Evolutionary conservation across 35 echinoderm and acorn worm species (phyloP), one percentile per base, ranked within the genome.

Genomic region (Lytechinus variegatus): DNA sequence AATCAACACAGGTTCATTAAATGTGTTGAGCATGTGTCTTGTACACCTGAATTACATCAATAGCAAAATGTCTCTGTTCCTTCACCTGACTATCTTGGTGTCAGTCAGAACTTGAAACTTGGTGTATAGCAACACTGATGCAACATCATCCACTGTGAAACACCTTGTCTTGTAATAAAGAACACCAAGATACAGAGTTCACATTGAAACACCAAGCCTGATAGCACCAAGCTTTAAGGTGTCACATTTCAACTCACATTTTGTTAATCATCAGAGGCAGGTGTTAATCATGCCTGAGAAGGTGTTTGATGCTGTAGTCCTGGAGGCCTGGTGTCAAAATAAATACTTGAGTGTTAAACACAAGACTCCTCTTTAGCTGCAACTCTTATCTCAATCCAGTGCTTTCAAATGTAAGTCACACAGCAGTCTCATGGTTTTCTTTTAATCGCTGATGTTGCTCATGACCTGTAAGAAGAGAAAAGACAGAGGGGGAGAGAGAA

Each of bases 351-450:
- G 8, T 44, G 4, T 24, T 24, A 79, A 79, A 24, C 66, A 79
- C 66, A 16, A 79, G 66, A 79, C 16, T 71, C 61, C 24, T 3
- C 16, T 71, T 71, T 21, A 71, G 21, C 61, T 71, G 16, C 61
- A 71, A 71, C n/a, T n/a, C n/a, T n/a, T n/a, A n/a, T n/a, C n/a
- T 12, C 55, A 8, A 6, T 58, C 13, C 56, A 58, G 9, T 24
- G 16, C 19, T 7, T 14, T 79, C 66, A 52, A 7, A 12, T 19
- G 88, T 54, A 44, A 44, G 92, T 96, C 92, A 96, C 10, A 96
- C 96, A 21, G 96, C 96, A 8, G 96, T 96, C 79, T 96, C 96
- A 58, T 96, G 96, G 79, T 96, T 96, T 72, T 96, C 91, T 54
- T 86, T 90, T 16, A 90, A 57, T 89, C 94, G 86, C 14, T 54